Evolutionary conservation across 2,113 vertebrate genomes (phyloP).

Genomic region (Chloebia gouldiae): DNA sequence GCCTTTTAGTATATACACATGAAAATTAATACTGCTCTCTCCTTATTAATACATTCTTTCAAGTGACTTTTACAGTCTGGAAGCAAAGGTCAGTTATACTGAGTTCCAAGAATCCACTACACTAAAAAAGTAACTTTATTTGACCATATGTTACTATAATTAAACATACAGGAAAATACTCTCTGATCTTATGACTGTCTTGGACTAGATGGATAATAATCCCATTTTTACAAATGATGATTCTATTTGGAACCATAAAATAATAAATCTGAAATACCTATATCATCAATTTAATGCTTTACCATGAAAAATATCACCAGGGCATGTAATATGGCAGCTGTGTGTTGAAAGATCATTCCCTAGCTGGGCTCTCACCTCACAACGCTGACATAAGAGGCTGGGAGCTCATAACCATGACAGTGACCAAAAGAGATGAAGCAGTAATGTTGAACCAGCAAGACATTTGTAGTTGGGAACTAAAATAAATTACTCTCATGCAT

Average conservation of each 20-base stretch:
- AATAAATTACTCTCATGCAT: not conserved
- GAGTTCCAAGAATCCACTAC: not conserved
- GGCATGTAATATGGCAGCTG: not conserved
- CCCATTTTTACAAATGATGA: not conserved
- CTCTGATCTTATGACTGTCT: not conserved
- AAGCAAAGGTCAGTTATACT: not conserved
- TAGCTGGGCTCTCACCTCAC: not conserved
- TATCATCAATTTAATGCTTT: not conserved
- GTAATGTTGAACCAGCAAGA: not conserved
- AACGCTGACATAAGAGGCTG: not conserved
- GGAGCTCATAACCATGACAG: not conserved
- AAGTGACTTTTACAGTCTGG: constrained; percentile 20
- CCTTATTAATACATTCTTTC: not conserved
- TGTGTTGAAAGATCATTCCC: not conserved
- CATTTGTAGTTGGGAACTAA: not conserved
- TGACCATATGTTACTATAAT: not conserved
- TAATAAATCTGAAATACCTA: not conserved
- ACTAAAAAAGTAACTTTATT: not conserved
- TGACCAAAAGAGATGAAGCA: not conserved
- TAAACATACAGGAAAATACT: not conserved
- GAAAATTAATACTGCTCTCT: not conserved
- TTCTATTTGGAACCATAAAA: not conserved
- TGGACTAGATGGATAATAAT: not conserved
- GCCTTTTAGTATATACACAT: not conserved
- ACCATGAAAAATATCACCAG: not conserved